Percentiles rank a stretch among this genome's conserved stretches.
Evolutionary conservation across 2,888 invertebrate species (phyloP).

Genomic region (Notodonta ziczac): DNA sequence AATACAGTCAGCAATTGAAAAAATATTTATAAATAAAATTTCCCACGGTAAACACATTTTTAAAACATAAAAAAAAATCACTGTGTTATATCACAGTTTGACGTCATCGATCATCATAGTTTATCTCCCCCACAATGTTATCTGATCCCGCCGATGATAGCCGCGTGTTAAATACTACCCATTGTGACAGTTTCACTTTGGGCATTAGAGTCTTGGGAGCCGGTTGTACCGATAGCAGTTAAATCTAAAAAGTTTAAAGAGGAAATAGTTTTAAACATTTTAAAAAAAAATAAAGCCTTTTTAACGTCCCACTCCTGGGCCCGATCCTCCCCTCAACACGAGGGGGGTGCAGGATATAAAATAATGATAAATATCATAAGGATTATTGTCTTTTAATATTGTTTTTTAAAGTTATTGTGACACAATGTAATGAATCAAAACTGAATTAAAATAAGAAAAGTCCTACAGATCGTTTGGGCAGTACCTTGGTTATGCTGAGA

Average conservation of each 20-base stretch:
- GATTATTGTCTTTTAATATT: too few species aligned
- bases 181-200: conserved; percentile 78
- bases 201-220: conserved; percentile 51
- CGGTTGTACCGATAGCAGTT: conserved; percentile 51
- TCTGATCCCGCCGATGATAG: conserved; percentile 64
- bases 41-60: not conserved
- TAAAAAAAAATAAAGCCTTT: too few species aligned
- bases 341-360: too few species aligned
- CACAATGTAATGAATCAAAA: too few species aligned
- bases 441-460: too few species aligned
- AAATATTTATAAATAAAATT: not conserved
- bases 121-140: conserved; percentile 54
- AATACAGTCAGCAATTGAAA: not conserved
- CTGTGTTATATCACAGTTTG: conserved; percentile 30
- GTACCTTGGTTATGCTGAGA: too few species aligned
- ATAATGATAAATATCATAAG: too few species aligned
- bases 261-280: too few species aligned
- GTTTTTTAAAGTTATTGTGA: too few species aligned
- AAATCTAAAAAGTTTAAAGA: conserved; percentile 13
- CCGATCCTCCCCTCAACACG: too few species aligned
- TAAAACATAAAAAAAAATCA: not conserved
- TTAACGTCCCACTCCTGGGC: too few species aligned
- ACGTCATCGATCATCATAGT: conserved; percentile 68
- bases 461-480: too few species aligned
- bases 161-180: conserved; percentile 70